Percentiles rank a stretch among this genome's conserved stretches.
Conservation (phyloP, 2,113 vertebrate genomes). For the Copsychus sechellarum region DNA sequence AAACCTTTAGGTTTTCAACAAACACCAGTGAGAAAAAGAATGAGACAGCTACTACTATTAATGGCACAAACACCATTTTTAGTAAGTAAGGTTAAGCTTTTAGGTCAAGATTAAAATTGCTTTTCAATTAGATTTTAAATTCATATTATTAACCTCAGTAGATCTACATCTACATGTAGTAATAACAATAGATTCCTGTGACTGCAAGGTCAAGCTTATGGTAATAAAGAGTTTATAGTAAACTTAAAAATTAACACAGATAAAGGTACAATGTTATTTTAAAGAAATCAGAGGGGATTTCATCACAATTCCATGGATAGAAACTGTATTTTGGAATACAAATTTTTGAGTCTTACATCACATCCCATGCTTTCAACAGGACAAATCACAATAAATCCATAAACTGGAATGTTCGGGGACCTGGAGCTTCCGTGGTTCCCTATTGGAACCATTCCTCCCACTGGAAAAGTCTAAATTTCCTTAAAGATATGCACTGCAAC, state of each 20-base stretch:
- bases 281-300: neutral
- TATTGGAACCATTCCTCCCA: neutral
- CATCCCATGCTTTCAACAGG: neutral
- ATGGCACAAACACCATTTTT: neutral
- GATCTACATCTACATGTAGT: neutral
- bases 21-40: neutral
- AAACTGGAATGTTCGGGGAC: rapidly evolving
- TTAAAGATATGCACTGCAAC: neutral
- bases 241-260: neutral
- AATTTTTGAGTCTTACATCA: neutral
- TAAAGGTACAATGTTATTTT: neutral
- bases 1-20: neutral
- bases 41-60: neutral
- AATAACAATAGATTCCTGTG: neutral
- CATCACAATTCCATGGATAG: neutral
- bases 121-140: neutral
- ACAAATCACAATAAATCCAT: neutral
- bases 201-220: neutral
- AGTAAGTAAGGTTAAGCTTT: neutral
- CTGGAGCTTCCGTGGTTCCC: rapidly evolving
- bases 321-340: neutral
- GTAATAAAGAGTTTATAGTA: neutral
- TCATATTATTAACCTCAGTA: neutral
- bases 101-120: neutral
- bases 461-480: neutral